Evolutionary conservation across 2,888 invertebrate species (phyloP).

Genomic region (Hydrotaea cyrtoneurina): DNA sequence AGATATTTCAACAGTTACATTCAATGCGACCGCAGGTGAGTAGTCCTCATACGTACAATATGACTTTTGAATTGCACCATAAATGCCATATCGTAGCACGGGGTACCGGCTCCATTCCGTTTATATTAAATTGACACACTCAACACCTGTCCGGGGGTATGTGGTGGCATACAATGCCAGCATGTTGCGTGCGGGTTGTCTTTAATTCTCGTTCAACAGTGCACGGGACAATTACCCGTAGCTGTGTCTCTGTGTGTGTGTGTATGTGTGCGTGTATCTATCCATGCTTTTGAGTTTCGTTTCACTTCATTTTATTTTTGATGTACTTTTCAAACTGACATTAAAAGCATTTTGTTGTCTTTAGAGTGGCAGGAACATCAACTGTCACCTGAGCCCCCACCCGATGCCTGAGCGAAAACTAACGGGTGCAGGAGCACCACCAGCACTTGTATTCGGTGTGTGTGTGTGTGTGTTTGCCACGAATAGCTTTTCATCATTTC

Average conservation of each 20-base stretch:
- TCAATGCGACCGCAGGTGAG: too few relatives aligned
- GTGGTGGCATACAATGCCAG: not conserved
- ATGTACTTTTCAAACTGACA: slow-evolving; percentile 39
- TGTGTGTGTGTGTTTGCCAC: too few relatives aligned
- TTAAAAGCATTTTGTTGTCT: slow-evolving; percentile 55
- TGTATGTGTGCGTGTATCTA: not conserved
- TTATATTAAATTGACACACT: not conserved
- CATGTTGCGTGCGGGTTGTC: not conserved
- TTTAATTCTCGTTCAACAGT: not conserved
- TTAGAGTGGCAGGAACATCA: slow-evolving; percentile 12
- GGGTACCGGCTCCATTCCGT: too few relatives aligned
- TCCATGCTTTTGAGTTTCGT: slow-evolving; percentile 18
- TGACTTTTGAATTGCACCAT: too few relatives aligned
- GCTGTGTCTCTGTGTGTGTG: not conserved
- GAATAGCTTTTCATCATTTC: slow-evolving; percentile 3
- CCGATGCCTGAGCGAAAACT: too few relatives aligned
- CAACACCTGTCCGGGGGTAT: not conserved
- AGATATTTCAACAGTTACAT: too few relatives aligned
- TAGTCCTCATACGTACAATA: too few relatives aligned
- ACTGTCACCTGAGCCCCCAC: not conserved
- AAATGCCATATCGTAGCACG: too few relatives aligned
- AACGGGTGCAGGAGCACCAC: too few relatives aligned
- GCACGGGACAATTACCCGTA: not conserved
- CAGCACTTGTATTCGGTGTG: not conserved
- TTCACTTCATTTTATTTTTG: not conserved